These are phyloP conservation scores for Distichodus sexfasciatus DNA, from an alignment of 2,797 vertebrate species.

Conservation along the genomic window DNA sequence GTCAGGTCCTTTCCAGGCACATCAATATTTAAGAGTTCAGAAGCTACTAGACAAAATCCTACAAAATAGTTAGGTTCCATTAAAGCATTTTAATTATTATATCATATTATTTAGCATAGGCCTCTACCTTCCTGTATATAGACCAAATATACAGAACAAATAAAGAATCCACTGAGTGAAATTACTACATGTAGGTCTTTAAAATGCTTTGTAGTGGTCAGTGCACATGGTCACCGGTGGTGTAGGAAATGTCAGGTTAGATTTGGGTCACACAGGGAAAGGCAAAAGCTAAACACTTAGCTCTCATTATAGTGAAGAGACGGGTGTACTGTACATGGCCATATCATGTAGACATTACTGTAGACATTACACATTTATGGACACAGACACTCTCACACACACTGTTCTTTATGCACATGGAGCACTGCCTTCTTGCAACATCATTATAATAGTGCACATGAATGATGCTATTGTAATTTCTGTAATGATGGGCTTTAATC, in stretches of 20 bases:
- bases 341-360: background rate
- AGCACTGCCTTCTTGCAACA: background rate
- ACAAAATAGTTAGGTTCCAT: no score
- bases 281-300: constrained; percentile 14
- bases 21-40: no score
- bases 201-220: background rate
- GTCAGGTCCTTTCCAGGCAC: no score
- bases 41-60: no score
- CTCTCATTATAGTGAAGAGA: constrained; percentile 27
- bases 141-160: background rate
- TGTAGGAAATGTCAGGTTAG: background rate
- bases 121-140: background rate
- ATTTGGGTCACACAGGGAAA: constrained; percentile 14
- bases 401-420: background rate
- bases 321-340: background rate
- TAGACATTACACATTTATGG: no score
- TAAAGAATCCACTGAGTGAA: background rate
- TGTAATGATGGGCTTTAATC: no score
- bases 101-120: no score
- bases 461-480: background rate
- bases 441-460: background rate
- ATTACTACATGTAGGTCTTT: background rate
- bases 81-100: no score
- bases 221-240: background rate
- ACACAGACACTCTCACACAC: background rate